phyloP scores from a whole-genome alignment of 2,888 invertebrate genomes.

The Gandaritis pyraliata region DNA sequence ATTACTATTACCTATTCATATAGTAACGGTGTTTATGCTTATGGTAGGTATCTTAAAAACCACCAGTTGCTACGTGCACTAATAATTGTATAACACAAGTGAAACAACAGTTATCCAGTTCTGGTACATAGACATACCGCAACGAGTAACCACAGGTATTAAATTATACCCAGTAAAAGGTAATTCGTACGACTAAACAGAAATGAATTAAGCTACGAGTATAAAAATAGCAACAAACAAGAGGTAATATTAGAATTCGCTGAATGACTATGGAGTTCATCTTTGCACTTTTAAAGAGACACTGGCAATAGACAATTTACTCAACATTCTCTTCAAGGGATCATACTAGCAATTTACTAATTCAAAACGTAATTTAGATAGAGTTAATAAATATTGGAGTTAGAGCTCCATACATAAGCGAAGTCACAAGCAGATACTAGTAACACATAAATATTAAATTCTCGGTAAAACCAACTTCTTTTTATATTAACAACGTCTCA shows the following conservation, averaged over 20 bases:
- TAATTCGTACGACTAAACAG: background rate
- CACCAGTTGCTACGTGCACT: conserved; percentile 24
- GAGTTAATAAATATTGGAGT: too few relatives aligned
- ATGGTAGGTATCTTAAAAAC: conserved; percentile 12
- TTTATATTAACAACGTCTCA: conserved; percentile 4
- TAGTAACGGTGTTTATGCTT: conserved; percentile 16
- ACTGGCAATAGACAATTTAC: too few relatives aligned
- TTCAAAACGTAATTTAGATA: too few relatives aligned
- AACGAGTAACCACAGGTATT: conserved; percentile 28
- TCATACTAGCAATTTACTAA: too few relatives aligned
- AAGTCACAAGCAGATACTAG: too few relatives aligned
- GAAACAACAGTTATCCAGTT: conserved; percentile 19
- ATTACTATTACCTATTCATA: background rate
- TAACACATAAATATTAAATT: background rate
- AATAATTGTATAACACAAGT: conserved; percentile 12
- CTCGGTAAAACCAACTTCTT: background rate
- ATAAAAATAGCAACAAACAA: too few relatives aligned
- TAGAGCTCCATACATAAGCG: too few relatives aligned
- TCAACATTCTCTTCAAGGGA: too few relatives aligned
- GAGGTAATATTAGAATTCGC: too few relatives aligned
- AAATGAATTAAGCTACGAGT: too few relatives aligned
- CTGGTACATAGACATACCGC: conserved; percentile 17
- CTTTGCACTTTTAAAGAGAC: too few relatives aligned
- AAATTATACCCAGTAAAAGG: conserved; percentile 16
- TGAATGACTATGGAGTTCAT: too few relatives aligned